These are phyloP conservation scores for Apis cerana DNA, from an alignment of 1,140 invertebrate genomes.

Conservation along the genomic window DNA sequence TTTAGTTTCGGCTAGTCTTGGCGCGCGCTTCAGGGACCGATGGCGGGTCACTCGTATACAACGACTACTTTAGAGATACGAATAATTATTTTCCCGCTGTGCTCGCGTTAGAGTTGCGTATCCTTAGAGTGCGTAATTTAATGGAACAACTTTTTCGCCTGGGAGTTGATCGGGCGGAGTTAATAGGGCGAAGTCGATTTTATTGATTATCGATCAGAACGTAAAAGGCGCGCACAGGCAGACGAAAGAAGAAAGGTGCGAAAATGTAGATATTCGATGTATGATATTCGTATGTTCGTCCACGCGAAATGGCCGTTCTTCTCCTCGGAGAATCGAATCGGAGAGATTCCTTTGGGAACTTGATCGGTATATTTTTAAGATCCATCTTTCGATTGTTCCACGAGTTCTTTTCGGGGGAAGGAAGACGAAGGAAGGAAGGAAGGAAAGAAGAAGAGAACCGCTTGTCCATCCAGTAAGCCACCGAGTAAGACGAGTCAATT, in stretches of 20 bases:
- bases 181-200: background rate
- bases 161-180: background rate
- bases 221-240: background rate
- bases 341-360: background rate
- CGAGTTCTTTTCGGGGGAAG: background rate
- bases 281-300: background rate
- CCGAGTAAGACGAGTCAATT: constrained; percentile 72
- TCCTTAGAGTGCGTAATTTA: background rate
- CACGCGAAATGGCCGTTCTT: background rate
- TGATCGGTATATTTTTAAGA: constrained; percentile 12
- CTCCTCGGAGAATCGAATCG: background rate
- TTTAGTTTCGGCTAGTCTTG: too few species aligned
- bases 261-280: background rate
- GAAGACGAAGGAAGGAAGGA: background rate
- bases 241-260: background rate
- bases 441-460: constrained; percentile 33
- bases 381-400: background rate
- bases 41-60: background rate
- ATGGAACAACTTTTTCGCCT: background rate
- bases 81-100: background rate
- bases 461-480: constrained; percentile 40
- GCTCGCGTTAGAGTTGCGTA: background rate
- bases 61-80: background rate
- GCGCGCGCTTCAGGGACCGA: background rate
- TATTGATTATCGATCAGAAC: background rate